Evolutionary conservation across 2,797 vertebrate genomes (phyloP), one percentile per base, ranked within the genome.

Genomic region (Gila robusta): DNA sequence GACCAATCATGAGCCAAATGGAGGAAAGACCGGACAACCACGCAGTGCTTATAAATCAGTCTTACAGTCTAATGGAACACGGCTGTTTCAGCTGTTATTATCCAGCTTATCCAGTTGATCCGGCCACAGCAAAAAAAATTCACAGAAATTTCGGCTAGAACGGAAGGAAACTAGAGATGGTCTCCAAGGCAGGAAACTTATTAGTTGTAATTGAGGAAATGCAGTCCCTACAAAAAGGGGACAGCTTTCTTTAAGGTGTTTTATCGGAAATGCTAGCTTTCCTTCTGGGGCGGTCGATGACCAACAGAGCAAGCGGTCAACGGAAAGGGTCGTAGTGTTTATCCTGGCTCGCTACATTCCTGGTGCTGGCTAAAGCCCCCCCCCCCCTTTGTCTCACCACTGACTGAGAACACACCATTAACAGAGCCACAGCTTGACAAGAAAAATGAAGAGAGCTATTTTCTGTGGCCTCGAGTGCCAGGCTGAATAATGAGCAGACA

Each of bases 401-500:
- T 93, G 41, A 91, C 94, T 93, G 94, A 83, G 92, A 93, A 91
- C 91, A 92, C 86, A 86, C 89, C 93, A 93, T 95, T 94, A 94
- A 93, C 90, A 87, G 92, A 87, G 93, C 88, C 91, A 71, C 93
- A 90, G 94, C 94, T 93, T 94, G 94, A 92, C 91, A 96, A 93
- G 96, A 96, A 95, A 96, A 96, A 97, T 95, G 95, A 94, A 96
- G 93, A 87, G 93, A 87, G 91, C 87, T 88, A 87, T 95, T 95
- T 92, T 92, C 87, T 89, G 94, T 95, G 93, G 92, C 93, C 94
- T 94, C 92, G 91, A 96, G 92, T 94, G 93, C 82, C 81, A 95
- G 93, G 89, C 93, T 96, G 95, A 96, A 94, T 96, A 96, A 96
- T 95, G 95, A 94, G 92, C 39, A 77, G 86, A 82, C 91, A 83